Evolutionary conservation across 2,888 invertebrate species (phyloP).

Genomic region (Pilophorus perplexus): DNA sequence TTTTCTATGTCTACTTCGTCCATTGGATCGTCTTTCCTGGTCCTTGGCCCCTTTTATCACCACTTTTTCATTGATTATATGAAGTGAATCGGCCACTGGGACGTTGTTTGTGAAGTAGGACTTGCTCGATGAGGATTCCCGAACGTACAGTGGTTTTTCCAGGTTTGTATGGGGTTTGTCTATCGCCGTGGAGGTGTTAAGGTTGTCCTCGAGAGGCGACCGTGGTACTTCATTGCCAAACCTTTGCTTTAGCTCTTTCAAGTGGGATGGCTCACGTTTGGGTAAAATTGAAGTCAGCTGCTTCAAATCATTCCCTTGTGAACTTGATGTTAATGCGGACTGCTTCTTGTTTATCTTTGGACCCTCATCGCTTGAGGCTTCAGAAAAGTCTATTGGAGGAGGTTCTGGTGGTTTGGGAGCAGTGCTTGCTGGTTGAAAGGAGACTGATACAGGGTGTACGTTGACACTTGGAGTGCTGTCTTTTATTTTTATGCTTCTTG

Average conservation of each 20-base stretch:
- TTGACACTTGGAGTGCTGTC: too few species aligned
- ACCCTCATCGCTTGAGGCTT: neutral
- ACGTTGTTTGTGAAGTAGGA: neutral
- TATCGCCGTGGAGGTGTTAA: neutral
- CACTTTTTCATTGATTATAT: too few species aligned
- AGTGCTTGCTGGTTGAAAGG: too few species aligned
- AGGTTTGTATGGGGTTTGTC: neutral
- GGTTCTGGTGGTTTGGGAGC: neutral
- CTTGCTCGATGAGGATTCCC: neutral
- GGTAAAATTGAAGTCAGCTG: too few species aligned
- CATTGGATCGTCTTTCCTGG: too few species aligned
- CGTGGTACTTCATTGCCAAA: slow-evolving; percentile 15
- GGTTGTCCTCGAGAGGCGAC: neutral
- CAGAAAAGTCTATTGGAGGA: neutral
- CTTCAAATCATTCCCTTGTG: too few species aligned
- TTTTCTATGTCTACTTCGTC: too few species aligned
- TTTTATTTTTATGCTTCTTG: neutral
- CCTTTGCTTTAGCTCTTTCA: slow-evolving; percentile 16
- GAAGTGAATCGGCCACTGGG: neutral
- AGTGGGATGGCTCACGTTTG: slow-evolving; percentile 2
- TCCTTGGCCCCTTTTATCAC: too few species aligned
- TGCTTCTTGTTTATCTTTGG: neutral
- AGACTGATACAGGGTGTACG: too few species aligned
- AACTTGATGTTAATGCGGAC: too few species aligned
- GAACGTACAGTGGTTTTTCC: neutral